Base-by-base conservation (phyloP, 2,797 vertebrate species). In the Babyrousa celebensis region DNA sequence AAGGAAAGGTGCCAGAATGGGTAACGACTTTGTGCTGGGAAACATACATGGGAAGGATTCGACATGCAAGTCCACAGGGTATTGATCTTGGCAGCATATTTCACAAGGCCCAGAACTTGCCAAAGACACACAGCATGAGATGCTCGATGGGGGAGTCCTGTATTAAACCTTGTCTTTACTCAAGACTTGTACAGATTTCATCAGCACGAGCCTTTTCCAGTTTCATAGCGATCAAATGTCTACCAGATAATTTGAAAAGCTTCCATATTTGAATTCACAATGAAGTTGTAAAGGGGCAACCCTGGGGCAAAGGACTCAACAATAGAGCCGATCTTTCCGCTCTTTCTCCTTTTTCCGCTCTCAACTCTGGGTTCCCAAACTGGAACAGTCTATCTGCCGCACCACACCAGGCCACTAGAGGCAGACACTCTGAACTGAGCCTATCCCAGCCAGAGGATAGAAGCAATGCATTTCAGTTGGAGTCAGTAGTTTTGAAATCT, bases 1-100 rank as follows among this genome's bases (percentile, higher is more conserved):
- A 97, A 23, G 14, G 89, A 98, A 97, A 97, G 89, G 56, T 90
- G 95, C n/a, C 68, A 95, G 94, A 97, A 96, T 93, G 82, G 70
- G 89, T 96, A 96, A 82, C 20, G 82, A 89, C 89, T 97, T 92
- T 93, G 79, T 82, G 94, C n/a, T 84, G 67, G 96, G 96, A 98
- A 98, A 5, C 1, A 27, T 48, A 74, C 83, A 95, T 70, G 43
- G 89, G 93, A 95, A 96, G 62, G 68, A 56, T 77, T 82, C 40
- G 52, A 97, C 58, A 97, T 90, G 80, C 60, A 92, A 97, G 75
- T 91, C 52, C 95, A 90, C 65, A 68, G 89, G 6, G 0, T 52
- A 70, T 72, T 94, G 89, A 86, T 79, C 79, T 29, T 85, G 90
- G 92, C 52, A 88, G 96, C 10, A 82, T 40, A 93, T 94, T 97